Evolutionary conservation across 1,140 invertebrate species (phyloP).

Genomic region (Drosophila simulans): DNA sequence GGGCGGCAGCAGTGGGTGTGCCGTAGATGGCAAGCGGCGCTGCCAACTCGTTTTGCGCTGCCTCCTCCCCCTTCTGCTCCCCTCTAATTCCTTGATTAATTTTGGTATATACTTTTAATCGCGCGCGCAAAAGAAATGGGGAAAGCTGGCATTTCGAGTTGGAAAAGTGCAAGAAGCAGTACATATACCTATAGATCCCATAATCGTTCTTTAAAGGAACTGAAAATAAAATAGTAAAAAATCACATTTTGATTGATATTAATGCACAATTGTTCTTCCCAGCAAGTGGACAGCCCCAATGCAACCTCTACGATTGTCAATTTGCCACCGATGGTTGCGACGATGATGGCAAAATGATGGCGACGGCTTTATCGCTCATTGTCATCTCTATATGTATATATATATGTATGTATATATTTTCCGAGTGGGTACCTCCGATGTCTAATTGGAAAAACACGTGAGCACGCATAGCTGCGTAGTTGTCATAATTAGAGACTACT

Average conservation of each 20-base stretch:
- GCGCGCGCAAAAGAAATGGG: neutral
- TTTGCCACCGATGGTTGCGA: conserved; percentile 46
- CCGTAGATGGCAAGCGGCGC: conserved; percentile 45
- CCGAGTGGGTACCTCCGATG: conserved; percentile 12
- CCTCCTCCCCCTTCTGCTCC: neutral
- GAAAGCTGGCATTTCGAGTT: conserved; percentile 1
- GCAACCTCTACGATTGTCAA: conserved; percentile 66
- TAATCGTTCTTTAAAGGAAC: neutral
- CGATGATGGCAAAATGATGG: conserved; percentile 49
- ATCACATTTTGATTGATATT: neutral
- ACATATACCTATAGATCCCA: too few species aligned
- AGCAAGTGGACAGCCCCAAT: conserved; percentile 24
- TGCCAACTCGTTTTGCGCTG: conserved; percentile 33
- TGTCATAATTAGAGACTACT: conserved; percentile 76
- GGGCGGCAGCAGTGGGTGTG: conserved; percentile 36
- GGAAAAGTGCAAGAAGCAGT: neutral
- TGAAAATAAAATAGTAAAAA: neutral
- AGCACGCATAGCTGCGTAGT: conserved; percentile 80
- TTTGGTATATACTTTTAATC: conserved; percentile 10
- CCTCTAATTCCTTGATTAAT: conserved; percentile 10
- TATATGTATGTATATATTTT: neutral
- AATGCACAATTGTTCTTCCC: too few species aligned
- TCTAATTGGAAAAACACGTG: conserved; percentile 82
- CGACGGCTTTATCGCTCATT: conserved; percentile 80
- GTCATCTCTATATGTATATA: conserved; percentile 60